phyloP scores from a whole-genome alignment of 2,888 invertebrate genomes.

The Oxytorus armatus region DNA sequence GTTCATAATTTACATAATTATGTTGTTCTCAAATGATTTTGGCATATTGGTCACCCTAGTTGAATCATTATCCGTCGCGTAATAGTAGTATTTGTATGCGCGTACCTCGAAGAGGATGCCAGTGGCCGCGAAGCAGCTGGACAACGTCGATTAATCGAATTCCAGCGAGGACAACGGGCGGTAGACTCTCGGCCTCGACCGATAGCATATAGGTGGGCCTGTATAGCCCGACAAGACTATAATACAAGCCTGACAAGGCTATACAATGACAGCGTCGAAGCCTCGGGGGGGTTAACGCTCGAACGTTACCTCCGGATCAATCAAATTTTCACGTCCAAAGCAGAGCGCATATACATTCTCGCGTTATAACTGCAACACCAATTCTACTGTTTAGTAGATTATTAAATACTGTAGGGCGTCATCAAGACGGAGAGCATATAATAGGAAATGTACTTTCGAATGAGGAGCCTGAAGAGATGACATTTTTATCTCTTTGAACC shows the following conservation, averaged over 20 bases:
- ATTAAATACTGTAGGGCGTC: too few species aligned
- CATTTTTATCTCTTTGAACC: too few species aligned
- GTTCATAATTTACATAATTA: neutral
- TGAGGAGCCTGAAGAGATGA: too few species aligned
- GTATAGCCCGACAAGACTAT: too few species aligned
- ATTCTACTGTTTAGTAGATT: neutral
- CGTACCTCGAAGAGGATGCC: constrained; percentile 8
- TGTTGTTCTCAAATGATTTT: neutral
- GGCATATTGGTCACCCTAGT: constrained; percentile 1
- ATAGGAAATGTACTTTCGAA: too few species aligned
- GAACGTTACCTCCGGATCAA: constrained; percentile 63
- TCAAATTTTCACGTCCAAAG: constrained; percentile 61
- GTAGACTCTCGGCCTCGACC: constrained; percentile 26
- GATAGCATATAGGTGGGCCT: constrained; percentile 41
- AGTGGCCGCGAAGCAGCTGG: constrained; percentile 32
- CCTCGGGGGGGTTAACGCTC: constrained; percentile 21
- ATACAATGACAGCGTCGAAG: constrained; percentile 42
- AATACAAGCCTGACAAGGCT: constrained; percentile 12
- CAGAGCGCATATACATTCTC: constrained; percentile 15
- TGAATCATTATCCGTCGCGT: neutral
- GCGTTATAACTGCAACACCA: neutral
- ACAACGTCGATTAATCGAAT: constrained; percentile 68
- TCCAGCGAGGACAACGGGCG: constrained; percentile 50
- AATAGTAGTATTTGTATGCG: neutral
- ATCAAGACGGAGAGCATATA: too few species aligned